Conservation (phyloP, 2,797 vertebrate species). For the Melanotaenia trifasciata region DNA sequence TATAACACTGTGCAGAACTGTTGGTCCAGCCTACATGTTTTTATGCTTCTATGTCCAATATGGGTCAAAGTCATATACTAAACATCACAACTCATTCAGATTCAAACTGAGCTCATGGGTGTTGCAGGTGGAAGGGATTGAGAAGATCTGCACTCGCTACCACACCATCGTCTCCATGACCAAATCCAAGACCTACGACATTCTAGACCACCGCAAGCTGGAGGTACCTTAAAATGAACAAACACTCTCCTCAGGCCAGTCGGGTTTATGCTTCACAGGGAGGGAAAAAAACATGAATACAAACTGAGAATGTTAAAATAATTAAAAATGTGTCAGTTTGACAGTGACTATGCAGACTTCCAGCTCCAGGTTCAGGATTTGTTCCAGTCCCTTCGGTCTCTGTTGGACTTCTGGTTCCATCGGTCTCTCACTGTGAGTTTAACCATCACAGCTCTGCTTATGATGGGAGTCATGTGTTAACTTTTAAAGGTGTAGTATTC, state of each 20-base stretch:
- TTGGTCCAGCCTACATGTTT: not conserved
- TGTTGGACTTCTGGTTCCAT: conserved; percentile 86
- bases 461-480: not conserved
- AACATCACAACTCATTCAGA: not conserved
- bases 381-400: conserved; percentile 81
- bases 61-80: not conserved
- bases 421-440: conserved; percentile 81
- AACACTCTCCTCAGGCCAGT: not conserved
- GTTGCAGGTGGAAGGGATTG: conserved; percentile 83
- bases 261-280: not conserved
- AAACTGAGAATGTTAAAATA: not conserved
- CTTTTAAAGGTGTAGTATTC: no score
- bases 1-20: not conserved
- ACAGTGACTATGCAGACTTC: conserved; percentile 87
- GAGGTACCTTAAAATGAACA: conserved; percentile 73
- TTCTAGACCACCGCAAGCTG: conserved; percentile 85
- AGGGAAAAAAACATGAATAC: not conserved
- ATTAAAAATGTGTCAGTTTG: conserved; percentile 80
- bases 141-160: conserved; percentile 80
- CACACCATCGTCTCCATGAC: conserved; percentile 78
- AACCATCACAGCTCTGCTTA: not conserved
- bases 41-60: not conserved
- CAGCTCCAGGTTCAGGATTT: conserved; percentile 82
- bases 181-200: conserved; percentile 85
- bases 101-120: not conserved